A percentile compares a stretch with the other conserved stretches of the same genome.
These are phyloP conservation scores for Cirrhinus mrigala DNA, from an alignment of 2,797 vertebrate genomes.

Conservation along the genomic window DNA sequence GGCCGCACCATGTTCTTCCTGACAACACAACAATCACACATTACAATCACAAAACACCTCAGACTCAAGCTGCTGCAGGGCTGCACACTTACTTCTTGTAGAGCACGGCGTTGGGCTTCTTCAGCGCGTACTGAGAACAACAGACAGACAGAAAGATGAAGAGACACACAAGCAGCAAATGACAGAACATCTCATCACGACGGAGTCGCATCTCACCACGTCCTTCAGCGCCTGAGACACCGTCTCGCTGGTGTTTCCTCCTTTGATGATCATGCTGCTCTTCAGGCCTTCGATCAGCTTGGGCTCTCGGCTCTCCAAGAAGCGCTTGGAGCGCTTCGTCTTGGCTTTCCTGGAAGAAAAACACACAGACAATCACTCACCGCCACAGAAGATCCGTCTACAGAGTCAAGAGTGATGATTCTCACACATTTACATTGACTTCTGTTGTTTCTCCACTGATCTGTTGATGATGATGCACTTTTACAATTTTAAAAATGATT, in stretches of 20 bases:
- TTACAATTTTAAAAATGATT: too few species aligned
- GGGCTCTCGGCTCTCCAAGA: conserved; percentile 88
- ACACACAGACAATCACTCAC: neutral
- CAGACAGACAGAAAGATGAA: neutral
- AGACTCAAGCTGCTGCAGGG: neutral
- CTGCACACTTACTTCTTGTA: conserved; percentile 90
- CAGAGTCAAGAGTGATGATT: neutral
- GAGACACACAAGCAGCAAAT: neutral
- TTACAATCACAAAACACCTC: neutral
- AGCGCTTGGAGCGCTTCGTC: conserved; percentile 92
- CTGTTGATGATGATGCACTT: too few species aligned
- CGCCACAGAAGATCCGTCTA: neutral
- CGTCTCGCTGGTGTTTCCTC: conserved; percentile 87
- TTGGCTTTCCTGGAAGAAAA: conserved; percentile 86
- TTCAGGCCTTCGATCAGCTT: conserved; percentile 90
- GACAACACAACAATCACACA: conserved; percentile 7
- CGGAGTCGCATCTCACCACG: conserved; percentile 78
- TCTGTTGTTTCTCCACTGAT: neutral
- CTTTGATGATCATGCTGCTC: conserved; percentile 93
- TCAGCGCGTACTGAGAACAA: conserved; percentile 88
- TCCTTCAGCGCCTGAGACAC: conserved; percentile 90
- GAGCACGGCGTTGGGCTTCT: conserved; percentile 91
- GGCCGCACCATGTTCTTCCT: conserved; percentile 97
- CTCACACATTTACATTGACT: neutral
- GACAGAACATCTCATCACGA: neutral